These are phyloP conservation scores for Sparidentex hasta DNA, from an alignment of 2,797 vertebrate genomes.

Conservation along the genomic window DNA sequence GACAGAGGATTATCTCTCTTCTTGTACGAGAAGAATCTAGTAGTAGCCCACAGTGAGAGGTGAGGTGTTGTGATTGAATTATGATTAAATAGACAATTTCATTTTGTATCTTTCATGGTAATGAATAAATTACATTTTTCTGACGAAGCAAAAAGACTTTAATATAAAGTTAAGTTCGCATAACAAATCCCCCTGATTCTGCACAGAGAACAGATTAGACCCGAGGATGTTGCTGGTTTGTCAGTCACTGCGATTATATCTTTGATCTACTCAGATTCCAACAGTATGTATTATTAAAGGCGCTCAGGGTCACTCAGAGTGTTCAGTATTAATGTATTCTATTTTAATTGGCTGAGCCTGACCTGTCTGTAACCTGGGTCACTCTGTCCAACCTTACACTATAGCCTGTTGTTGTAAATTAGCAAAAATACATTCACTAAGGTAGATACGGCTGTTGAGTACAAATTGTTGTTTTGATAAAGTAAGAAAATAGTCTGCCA, in stretches of 20 bases:
- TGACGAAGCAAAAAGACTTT: slow-evolving; percentile 16
- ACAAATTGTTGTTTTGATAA: not conserved
- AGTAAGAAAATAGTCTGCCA: not conserved
- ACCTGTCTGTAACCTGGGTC: not conserved
- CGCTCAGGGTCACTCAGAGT: not conserved
- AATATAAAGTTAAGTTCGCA: slow-evolving; percentile 24
- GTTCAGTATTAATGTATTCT: not conserved
- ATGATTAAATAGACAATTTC: slow-evolving; percentile 21
- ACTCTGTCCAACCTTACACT: not conserved
- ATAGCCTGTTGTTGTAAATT: slow-evolving; percentile 18
- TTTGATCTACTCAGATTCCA: not conserved
- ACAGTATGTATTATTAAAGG: slow-evolving; percentile 1
- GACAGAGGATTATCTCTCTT: slow-evolving; percentile 92
- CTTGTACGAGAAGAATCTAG: slow-evolving; percentile 88
- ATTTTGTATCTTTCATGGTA: slow-evolving; percentile 27
- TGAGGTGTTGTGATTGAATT: slow-evolving; percentile 68
- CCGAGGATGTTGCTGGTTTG: slow-evolving; percentile 4
- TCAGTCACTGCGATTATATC: not conserved
- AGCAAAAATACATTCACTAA: slow-evolving; percentile 5
- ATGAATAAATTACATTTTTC: slow-evolving; percentile 44
- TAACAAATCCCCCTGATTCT: slow-evolving; percentile 31
- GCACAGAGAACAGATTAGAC: slow-evolving; percentile 37
- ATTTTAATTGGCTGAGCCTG: slow-evolving; percentile 26
- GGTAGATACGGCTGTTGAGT: not conserved
- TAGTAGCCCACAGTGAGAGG: slow-evolving; percentile 82